Base-by-base conservation (phyloP, 1,140 invertebrate species). In the Magallana ariakensis region DNA sequence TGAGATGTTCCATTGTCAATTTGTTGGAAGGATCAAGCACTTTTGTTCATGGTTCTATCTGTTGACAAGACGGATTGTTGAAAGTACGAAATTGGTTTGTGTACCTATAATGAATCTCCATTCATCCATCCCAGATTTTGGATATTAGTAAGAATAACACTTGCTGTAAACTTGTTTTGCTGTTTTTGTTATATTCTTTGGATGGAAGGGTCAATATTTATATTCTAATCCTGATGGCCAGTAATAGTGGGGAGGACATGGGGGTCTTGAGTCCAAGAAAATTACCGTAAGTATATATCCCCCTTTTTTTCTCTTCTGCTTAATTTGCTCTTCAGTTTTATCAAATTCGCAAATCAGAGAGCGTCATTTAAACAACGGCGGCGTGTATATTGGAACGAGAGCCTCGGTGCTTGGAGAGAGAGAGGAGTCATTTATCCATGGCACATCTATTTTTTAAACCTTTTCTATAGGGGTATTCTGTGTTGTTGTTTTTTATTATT, bases 81-180 rank as follows among this genome's bases (percentile, higher is more conserved):
- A 75, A 75, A 75, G 66, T 19, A 75, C 33, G 66, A 75, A 75
- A 75, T 75, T 75, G 66, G 22, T 75, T 75, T 75, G 66, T 75
- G 22, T 75, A 75, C 66, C 66, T 75, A 75, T 75, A 75, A 75
- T 75, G 66, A 75, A 75, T 75, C 66, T 75, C 66, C 66, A 75
- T 75, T 75, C 66, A 75, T 75, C 66, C 66, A 75, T 75, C 66
- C 22, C 66, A 75, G 66, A 75, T 75, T 75, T 46, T 75, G 22
- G 66, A 75, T 75, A 75, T 75, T 75, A 75, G 11, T 22, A 13
- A 13, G 22, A 75, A 75, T 75, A 75, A 75, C 22, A 75, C 66
- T 75, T 46, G 33, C 5, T 22, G 22, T 75, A 26, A 75, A 75
- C 66, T 26, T 75, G 15, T 75, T 75, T 75, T 2, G 66, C 19